These are phyloP conservation scores for Nyctibius bracteatus DNA, from an alignment of 2,113 vertebrate species.

Conservation along the genomic window DNA sequence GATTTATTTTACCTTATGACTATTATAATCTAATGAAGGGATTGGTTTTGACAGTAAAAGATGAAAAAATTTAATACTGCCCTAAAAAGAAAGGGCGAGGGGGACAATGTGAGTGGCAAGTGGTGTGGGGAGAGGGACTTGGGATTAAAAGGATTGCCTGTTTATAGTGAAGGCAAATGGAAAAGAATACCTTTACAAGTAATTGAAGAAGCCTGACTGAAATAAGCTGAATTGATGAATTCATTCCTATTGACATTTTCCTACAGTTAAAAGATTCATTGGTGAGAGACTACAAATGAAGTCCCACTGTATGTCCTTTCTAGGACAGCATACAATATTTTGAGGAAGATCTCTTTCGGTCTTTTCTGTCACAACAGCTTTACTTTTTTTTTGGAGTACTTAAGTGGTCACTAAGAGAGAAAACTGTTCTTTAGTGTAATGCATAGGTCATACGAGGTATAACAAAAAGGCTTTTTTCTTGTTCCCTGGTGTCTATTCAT, in stretches of 20 bases:
- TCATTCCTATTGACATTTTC: neutral
- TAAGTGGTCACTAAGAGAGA: neutral
- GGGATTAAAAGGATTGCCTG: neutral
- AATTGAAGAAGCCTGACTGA: neutral
- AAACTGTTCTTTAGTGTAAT: neutral
- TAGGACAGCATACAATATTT: neutral
- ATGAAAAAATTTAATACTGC: neutral
- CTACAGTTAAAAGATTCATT: neutral
- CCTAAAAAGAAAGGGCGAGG: no score
- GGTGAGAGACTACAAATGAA: neutral
- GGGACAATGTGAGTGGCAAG: rapidly evolving
- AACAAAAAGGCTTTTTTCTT: neutral
- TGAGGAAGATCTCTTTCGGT: neutral
- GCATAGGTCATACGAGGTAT: neutral
- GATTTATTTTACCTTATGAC: neutral
- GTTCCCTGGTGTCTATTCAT: neutral
- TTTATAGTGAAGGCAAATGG: neutral
- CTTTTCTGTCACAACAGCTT: neutral
- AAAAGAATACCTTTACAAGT: neutral
- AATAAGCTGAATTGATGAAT: neutral
- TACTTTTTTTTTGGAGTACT: neutral
- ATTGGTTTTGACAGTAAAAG: neutral
- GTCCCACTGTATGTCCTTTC: neutral
- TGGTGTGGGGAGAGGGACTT: neutral
- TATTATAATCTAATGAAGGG: neutral